Conservation (phyloP, 2,888 invertebrate genomes). For the Drosophila helvetica region DNA sequence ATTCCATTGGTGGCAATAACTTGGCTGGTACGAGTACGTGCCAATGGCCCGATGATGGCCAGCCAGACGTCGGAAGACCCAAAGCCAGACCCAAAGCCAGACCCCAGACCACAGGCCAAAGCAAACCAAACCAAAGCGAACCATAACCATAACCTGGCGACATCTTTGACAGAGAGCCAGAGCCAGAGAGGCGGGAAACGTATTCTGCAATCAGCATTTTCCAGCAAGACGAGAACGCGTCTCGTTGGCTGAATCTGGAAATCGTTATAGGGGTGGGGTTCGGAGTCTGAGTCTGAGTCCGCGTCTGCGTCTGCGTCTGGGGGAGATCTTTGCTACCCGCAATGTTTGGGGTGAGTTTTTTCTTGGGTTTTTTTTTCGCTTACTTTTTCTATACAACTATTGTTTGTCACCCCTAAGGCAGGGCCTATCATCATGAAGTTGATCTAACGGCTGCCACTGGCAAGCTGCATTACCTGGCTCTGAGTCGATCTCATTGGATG, state of each 20-base stretch:
- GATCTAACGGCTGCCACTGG: conserved; percentile 37
- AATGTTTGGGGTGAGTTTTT: conserved; percentile 52
- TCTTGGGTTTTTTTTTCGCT: conserved; percentile 10
- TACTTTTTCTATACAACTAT: conserved; percentile 5
- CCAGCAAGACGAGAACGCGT: conserved; percentile 22
- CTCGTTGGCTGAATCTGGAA: conserved; percentile 31
- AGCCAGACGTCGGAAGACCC: conserved; percentile 12
- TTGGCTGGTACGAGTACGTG: conserved; percentile 72
- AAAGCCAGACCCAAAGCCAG: not conserved
- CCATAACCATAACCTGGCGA: conserved; percentile 59
- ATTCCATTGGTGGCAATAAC: conserved; percentile 82
- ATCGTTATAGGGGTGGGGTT: not conserved
- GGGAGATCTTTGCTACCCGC: conserved; percentile 49
- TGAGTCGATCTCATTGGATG: conserved; percentile 56
- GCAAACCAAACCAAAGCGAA: conserved; percentile 10
- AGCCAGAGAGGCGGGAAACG: conserved; percentile 1
- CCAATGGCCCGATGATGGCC: conserved; percentile 64
- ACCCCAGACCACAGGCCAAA: conserved; percentile 3
- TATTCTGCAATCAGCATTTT: conserved; percentile 6
- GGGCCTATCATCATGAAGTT: conserved; percentile 57
- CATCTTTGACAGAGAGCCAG: conserved; percentile 38
- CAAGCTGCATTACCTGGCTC: conserved; percentile 55
- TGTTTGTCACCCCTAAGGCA: conserved; percentile 40
- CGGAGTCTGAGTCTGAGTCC: not conserved
- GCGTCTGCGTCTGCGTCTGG: not conserved